phyloP scores from a whole-genome alignment of 2,888 invertebrate species.

The Steinernema scapterisci region DNA sequence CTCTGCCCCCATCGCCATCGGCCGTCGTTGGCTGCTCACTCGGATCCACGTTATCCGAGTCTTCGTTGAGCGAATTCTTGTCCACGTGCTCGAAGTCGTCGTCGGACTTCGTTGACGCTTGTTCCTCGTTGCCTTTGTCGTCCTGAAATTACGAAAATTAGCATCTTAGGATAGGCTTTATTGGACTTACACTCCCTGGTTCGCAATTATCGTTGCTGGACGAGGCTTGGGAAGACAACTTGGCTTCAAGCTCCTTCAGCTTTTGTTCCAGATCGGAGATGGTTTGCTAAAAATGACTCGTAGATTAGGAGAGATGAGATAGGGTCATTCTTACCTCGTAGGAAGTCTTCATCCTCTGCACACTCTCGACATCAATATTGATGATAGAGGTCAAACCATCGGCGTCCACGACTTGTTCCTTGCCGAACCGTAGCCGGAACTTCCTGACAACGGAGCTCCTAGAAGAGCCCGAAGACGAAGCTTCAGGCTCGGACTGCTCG shows the following conservation, averaged over 20 bases:
- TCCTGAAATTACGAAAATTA: neutral
- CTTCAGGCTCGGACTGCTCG: slow-evolving; percentile 4
- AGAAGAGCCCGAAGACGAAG: neutral
- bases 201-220: too few species aligned
- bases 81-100: slow-evolving; percentile 1
- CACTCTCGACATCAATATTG: slow-evolving; percentile 4
- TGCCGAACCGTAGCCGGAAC: slow-evolving; percentile 22
- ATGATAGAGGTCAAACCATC: slow-evolving; percentile 18
- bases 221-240: too few species aligned
- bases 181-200: too few species aligned
- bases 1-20: neutral
- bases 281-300: too few species aligned
- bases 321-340: slow-evolving; percentile 23
- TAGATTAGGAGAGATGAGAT: too few species aligned
- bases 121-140: neutral
- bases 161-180: too few species aligned
- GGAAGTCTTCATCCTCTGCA: neutral
- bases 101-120: neutral
- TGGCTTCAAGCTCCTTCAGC: too few species aligned
- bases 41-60: neutral
- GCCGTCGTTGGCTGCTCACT: neutral
- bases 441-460: slow-evolving; percentile 8
- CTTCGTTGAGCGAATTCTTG: neutral
- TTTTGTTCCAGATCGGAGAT: too few species aligned
- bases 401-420: slow-evolving; percentile 20